Evolutionary conservation across 2,797 vertebrate genomes (phyloP).

Genomic region (Thamnophis elegans): DNA sequence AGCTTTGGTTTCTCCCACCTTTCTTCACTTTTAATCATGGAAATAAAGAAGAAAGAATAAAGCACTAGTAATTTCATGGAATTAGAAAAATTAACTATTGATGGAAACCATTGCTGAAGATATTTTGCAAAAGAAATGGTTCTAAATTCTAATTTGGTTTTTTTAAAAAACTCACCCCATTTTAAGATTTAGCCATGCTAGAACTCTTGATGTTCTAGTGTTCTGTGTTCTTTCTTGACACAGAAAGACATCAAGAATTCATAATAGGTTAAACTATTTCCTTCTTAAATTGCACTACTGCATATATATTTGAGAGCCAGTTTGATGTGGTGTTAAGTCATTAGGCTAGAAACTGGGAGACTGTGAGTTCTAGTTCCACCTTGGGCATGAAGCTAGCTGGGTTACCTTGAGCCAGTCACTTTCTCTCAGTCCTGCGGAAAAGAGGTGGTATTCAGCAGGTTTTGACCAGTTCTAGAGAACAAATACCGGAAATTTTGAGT

Average conservation of each 20-base stretch:
- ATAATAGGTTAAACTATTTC: not conserved
- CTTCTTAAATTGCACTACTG: not conserved
- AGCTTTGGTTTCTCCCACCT: not conserved
- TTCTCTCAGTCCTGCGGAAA: no score
- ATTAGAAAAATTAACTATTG: not conserved
- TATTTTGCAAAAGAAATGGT: not conserved
- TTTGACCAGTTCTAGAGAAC: no score
- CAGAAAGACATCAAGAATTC: not conserved
- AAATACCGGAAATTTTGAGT: no score
- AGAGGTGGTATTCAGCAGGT: no score
- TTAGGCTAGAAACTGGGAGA: no score
- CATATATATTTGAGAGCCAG: not conserved
- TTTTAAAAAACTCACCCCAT: not conserved
- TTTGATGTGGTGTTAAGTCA: no score
- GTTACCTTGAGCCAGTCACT: no score
- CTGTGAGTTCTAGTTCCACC: no score
- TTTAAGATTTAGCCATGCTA: not conserved
- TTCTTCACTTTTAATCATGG: not conserved
- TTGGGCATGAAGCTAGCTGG: no score
- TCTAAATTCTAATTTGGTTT: not conserved
- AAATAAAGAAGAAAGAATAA: not conserved
- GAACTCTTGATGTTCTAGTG: not conserved
- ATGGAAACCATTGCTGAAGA: not conserved
- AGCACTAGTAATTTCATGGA: not conserved
- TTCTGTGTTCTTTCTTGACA: no score